Evolutionary conservation across 2,888 invertebrate genomes (phyloP), one percentile per base, ranked within the genome.

Genomic region (Heteromurus nitidus): DNA sequence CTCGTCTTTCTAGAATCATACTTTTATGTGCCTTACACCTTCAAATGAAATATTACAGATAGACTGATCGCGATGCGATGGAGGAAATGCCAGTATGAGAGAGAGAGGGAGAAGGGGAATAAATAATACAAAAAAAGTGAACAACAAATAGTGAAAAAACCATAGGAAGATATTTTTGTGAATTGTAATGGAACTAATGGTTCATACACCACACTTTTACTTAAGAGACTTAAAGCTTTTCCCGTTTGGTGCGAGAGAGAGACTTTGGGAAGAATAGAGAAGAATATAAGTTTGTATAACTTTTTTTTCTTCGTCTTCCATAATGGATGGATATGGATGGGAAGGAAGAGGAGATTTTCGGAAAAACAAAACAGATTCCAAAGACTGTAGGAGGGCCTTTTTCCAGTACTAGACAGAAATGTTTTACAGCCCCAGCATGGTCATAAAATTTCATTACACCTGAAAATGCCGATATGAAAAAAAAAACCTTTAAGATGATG

Each of bases 371-470:
- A 85, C 87, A 83, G 85, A 87, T 87, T 87, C 87, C 87, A 84
- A 80, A 87, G 85, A 83, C 87, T 84, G 86, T 87, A 87, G 87
- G 87, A 86, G 87, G 87, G 86, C 87, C 83, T 85, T 85, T 84
- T 55, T 80, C 81, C 80, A 87, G 83, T 82, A 86, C 85, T 82
- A 86, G 80, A 85, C 77, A 82, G 84, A 85, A 87, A 86, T 85
- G 83, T 87, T 87, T 87, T 87, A 87, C 87, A 85, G 85, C 87
- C 85, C 84, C 85, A 85, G 83, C 87, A 76, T 85, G 84, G 85
- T 83, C 87, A 87, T 87, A 87, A 87, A 87, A 87, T 87, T 87
- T 87, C 87, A 87, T 87, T 87, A 87, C 87, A 87, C 87, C 86
- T 87, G 85, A 87, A 81, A 79, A 85, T 86, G 84, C 86, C 86